Percentiles rank a stretch among this genome's conserved stretches.
phyloP scores from a whole-genome alignment of 2,888 invertebrate genomes.

The Serrognathus titanus region DNA sequence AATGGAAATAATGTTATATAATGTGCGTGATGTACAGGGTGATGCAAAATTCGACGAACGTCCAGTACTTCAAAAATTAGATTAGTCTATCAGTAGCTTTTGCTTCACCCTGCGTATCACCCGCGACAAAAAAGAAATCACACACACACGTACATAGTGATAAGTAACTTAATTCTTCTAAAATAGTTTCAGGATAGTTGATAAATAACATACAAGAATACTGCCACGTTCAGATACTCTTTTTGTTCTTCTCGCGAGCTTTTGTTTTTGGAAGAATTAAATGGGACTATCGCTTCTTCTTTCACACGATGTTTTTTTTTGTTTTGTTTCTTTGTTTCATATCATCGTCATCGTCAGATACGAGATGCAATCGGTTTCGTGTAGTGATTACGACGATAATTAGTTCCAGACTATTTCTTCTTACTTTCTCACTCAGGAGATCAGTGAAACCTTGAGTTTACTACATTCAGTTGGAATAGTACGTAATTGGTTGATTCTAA shows the following conservation, averaged over 20 bases:
- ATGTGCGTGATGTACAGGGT: slow-evolving; percentile 4
- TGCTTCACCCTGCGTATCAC: slow-evolving; percentile 8
- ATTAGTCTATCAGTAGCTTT: neutral
- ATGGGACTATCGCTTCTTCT: neutral
- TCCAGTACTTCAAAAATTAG: neutral
- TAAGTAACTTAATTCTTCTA: slow-evolving; percentile 13
- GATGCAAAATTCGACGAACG: slow-evolving; percentile 1
- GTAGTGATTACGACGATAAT: neutral
- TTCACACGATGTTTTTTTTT: neutral
- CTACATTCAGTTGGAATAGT: neutral
- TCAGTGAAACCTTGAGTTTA: neutral
- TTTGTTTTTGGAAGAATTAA: slow-evolving; percentile 12
- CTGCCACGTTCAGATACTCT: slow-evolving; percentile 3
- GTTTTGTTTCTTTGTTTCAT: neutral
- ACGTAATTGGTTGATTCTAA: slow-evolving; percentile 16
- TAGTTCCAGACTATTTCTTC: neutral
- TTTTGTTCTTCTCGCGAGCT: neutral
- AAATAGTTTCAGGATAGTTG: slow-evolving; percentile 2
- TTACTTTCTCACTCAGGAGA: neutral
- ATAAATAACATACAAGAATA: neutral
- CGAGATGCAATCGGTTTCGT: no score
- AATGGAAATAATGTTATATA: no score
- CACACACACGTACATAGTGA: neutral
- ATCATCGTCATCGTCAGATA: neutral
- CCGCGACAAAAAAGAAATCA: neutral